Evolutionary conservation across 2,888 invertebrate genomes (phyloP).

Genomic region (Cyaniris semiargus): DNA sequence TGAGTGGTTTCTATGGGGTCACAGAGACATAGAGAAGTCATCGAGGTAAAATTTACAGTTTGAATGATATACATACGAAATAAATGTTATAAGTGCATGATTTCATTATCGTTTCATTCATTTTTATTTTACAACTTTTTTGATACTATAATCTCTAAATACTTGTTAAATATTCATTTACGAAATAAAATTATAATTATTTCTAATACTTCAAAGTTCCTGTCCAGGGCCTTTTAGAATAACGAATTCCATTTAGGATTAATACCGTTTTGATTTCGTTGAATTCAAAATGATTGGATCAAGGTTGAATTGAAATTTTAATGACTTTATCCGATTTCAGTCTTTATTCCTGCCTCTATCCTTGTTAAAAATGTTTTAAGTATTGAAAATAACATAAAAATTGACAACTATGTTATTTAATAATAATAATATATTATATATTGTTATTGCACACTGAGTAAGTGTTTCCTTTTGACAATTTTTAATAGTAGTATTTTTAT

Average conservation of each 20-base stretch:
- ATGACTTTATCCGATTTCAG: neutral
- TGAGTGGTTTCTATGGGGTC: too few species aligned
- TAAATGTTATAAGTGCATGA: neutral
- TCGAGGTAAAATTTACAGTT: too few species aligned
- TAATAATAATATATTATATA: too few species aligned
- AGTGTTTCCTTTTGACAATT: too few species aligned
- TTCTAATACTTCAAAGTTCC: neutral
- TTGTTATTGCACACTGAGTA: too few species aligned
- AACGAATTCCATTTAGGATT: constrained; percentile 23
- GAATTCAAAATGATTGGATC: constrained; percentile 5
- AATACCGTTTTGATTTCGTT: constrained; percentile 3
- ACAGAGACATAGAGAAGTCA: too few species aligned
- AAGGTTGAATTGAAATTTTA: neutral
- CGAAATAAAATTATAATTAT: neutral
- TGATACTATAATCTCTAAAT: neutral
- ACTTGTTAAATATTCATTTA: neutral
- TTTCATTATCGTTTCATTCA: neutral
- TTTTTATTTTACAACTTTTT: neutral
- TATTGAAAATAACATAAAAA: too few species aligned
- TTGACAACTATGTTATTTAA: too few species aligned
- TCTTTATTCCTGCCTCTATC: neutral
- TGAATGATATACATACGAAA: neutral
- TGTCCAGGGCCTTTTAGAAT: neutral
- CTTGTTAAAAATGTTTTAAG: neutral
- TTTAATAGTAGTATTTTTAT: too few species aligned